Percentiles rank a stretch among this genome's conserved stretches.
phyloP scores from a whole-genome alignment of 2,888 invertebrate species.

The Stenolophus ochropezus region DNA sequence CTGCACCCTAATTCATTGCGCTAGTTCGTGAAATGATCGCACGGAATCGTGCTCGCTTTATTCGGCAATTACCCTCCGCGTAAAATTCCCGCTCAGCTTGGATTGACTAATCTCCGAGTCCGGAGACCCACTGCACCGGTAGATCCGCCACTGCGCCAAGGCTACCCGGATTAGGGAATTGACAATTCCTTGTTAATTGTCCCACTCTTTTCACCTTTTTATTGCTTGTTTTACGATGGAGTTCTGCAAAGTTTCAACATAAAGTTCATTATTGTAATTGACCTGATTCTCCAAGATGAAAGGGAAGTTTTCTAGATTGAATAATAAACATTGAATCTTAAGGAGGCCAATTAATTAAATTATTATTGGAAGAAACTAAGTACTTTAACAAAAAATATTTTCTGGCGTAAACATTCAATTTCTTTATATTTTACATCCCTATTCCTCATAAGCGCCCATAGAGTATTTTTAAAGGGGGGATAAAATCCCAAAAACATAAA shows the following conservation, averaged over 20 bases:
- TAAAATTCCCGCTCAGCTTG: slow-evolving; percentile 23
- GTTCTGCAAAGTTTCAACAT: not conserved
- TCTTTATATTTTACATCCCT: too few relatives aligned
- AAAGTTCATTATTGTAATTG: slow-evolving; percentile 22
- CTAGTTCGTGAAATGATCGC: slow-evolving; percentile 4
- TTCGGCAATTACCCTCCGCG: slow-evolving; percentile 24
- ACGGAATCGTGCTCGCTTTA: slow-evolving; percentile 3
- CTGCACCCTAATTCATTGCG: not conserved
- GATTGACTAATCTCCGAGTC: slow-evolving; percentile 23
- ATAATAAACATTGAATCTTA: not conserved
- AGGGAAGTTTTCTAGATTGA: not conserved
- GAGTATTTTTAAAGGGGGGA: too few relatives aligned
- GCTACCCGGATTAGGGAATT: not conserved
- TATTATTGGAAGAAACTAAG: not conserved
- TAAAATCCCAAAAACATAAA: too few relatives aligned
- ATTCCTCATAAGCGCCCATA: too few relatives aligned
- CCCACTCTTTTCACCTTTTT: slow-evolving; percentile 26
- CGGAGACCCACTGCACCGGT: not conserved
- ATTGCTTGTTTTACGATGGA: slow-evolving; percentile 24
- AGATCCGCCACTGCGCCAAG: not conserved
- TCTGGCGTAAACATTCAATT: too few relatives aligned
- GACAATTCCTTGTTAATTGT: slow-evolving; percentile 29
- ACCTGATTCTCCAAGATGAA: not conserved
- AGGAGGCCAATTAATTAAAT: not conserved
- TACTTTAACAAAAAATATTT: too few relatives aligned